Evolutionary conservation across 1,140 invertebrate species (phyloP).

Genomic region (Atta colombica): DNA sequence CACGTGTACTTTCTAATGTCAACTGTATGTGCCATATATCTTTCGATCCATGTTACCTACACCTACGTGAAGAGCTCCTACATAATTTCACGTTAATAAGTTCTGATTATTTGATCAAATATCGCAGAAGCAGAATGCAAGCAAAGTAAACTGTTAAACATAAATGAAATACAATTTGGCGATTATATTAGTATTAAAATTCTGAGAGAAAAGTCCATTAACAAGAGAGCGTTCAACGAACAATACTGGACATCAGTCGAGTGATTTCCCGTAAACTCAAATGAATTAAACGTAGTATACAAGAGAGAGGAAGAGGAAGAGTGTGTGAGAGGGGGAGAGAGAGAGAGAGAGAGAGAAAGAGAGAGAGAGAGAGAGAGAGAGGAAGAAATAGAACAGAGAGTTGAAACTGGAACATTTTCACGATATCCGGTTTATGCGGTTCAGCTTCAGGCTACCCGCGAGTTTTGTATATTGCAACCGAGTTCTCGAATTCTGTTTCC

Average conservation of each 20-base stretch:
- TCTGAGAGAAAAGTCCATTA: constrained; percentile 78
- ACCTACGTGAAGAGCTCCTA: background rate
- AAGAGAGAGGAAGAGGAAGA: background rate
- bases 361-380: background rate
- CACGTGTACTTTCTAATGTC: constrained; percentile 17
- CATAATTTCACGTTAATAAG: constrained; percentile 47
- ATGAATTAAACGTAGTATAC: constrained; percentile 44
- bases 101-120: constrained; percentile 35
- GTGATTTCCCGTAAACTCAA: constrained; percentile 61
- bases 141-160: constrained; percentile 8
- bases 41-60: constrained; percentile 1
- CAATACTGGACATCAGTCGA: constrained; percentile 46
- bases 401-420: constrained; percentile 49
- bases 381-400: background rate
- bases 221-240: constrained; percentile 56
- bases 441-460: constrained; percentile 34
- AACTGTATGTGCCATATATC: background rate
- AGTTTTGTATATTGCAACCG: constrained; percentile 21
- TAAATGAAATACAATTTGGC: constrained; percentile 36
- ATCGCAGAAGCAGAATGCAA: background rate
- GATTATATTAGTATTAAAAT: constrained; percentile 77
- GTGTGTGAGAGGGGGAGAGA: background rate
- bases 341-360: background rate
- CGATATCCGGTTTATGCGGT: constrained; percentile 35
- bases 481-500: constrained; percentile 24